Base-by-base conservation (phyloP, 2,113 vertebrate species). In the Cynocephalus volans region DNA sequence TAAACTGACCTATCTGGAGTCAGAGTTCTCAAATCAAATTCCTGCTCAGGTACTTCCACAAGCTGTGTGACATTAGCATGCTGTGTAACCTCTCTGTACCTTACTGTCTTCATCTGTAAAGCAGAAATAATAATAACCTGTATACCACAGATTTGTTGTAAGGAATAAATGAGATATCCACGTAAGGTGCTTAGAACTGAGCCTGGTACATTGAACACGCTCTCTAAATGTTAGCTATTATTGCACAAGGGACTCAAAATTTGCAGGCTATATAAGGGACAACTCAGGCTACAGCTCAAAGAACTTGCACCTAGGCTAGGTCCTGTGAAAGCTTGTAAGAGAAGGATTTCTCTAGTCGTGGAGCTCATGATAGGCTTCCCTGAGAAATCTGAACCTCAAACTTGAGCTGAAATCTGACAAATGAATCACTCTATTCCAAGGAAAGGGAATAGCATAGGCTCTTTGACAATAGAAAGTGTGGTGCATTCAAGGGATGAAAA, bases 231-330 rank as follows among this genome's bases (percentile, higher is more conserved):
- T 52, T 58, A 96, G 10, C 10, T 90, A 21, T 81, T 90, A 81
- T 70, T 96, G 31, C 75, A 23, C 4, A 91, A 96, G 48, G 17
- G 28, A 85, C 26, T 85, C 31, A 95, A 90, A 69, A 36, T 56
- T 54, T 82, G 21, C 23, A 67, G n/a, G 12, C 17, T 93, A 7
- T 75, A 8, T 21, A 76, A 84, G 41, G 12, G 24, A 23, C 14
- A 93, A 54, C 36, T 87, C 73, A 77, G 60, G 54, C 33, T 79
- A 91, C 21, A 72, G 85, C 80, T 79, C 45, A 93, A 94, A 90
- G 11, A 93, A n/a, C 6, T 1, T 33, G 13, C 31, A 70, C 41
- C 11, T 81, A 21, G 45, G 41, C 36, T 69, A 69, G 21, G 8
- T 79, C 13, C 4, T 65, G 36, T 19, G 13, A 82, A 94, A 82